Conservation (phyloP, 2,113 vertebrate species). For the Xiphophorus hellerii region DNA sequence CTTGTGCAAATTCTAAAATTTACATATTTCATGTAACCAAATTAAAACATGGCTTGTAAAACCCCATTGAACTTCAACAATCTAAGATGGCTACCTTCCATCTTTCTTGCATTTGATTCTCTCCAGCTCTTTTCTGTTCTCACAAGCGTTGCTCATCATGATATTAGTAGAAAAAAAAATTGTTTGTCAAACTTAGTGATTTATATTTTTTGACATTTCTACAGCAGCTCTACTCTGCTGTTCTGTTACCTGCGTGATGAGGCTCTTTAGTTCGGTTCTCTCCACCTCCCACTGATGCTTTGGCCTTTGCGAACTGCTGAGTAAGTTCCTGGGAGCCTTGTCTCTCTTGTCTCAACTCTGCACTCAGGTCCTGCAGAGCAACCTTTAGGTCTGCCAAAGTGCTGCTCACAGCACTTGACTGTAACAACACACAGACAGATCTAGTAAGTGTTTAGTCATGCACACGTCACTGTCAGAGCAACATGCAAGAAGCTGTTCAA, state of each 20-base stretch:
- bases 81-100: not conserved
- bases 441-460: not conserved
- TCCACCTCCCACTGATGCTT: conserved; percentile 97
- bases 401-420: conserved; percentile 90
- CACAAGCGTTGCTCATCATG: not conserved
- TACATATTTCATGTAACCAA: not conserved
- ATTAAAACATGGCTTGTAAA: not conserved
- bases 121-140: too few relatives aligned
- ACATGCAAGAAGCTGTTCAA: not conserved
- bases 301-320: conserved; percentile 96
- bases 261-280: conserved; percentile 89
- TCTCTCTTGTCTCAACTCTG: conserved; percentile 89
- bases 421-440: conserved; percentile 9
- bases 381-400: conserved; percentile 92
- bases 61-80: not conserved
- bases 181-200: not conserved
- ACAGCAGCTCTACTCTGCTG: conserved; percentile 28
- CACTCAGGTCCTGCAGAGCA: conserved; percentile 91
- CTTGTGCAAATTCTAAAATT: not conserved
- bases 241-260: conserved; percentile 84
- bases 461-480: too few relatives aligned
- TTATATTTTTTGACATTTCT: not conserved
- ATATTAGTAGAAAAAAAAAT: not conserved
- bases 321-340: conserved; percentile 91
- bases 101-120: not conserved